Percentiles rank a stretch among this genome's conserved stretches.
phyloP scores from a whole-genome alignment of 1,140 invertebrate species.

The Drosophila santomea region DNA sequence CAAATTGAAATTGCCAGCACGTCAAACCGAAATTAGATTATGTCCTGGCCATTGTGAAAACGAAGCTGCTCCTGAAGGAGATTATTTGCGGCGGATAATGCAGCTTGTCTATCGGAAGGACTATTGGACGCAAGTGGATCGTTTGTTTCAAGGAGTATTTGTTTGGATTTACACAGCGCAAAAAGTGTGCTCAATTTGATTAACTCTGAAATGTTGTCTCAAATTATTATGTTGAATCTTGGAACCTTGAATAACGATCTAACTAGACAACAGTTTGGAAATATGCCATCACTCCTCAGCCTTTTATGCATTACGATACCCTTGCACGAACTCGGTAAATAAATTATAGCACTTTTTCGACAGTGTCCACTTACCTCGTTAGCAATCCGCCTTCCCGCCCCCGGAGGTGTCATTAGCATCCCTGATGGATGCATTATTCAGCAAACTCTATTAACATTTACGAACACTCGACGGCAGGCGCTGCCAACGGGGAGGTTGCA shows the following conservation, averaged over 20 bases:
- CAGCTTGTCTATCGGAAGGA: background rate
- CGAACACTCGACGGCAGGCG: slow-evolving; percentile 34
- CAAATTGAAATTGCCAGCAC: slow-evolving; percentile 56
- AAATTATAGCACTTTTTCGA: slow-evolving; percentile 1
- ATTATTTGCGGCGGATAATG: slow-evolving; percentile 30
- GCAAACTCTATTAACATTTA: slow-evolving; percentile 55
- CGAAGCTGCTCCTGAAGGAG: slow-evolving; percentile 12
- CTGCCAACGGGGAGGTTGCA: background rate
- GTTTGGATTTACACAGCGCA: background rate
- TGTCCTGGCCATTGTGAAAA: slow-evolving; percentile 28
- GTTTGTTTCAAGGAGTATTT: background rate
- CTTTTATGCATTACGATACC: background rate
- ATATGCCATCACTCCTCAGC: background rate
- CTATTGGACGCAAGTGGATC: background rate
- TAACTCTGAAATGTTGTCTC: too few species aligned
- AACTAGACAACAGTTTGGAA: background rate
- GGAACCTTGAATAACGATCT: background rate
- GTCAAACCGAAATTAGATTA: slow-evolving; percentile 53
- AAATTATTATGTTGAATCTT: too few species aligned
- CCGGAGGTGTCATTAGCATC: slow-evolving; percentile 45
- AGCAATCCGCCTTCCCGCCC: slow-evolving; percentile 9
- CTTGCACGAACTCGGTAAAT: background rate
- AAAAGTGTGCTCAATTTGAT: background rate
- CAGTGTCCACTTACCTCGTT: slow-evolving; percentile 46
- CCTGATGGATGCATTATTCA: slow-evolving; percentile 53